A percentile compares a stretch with the other conserved stretches of the same genome.
Evolutionary conservation across 2,797 vertebrate species (phyloP).

Genomic region (Novumbra hubbsi): DNA sequence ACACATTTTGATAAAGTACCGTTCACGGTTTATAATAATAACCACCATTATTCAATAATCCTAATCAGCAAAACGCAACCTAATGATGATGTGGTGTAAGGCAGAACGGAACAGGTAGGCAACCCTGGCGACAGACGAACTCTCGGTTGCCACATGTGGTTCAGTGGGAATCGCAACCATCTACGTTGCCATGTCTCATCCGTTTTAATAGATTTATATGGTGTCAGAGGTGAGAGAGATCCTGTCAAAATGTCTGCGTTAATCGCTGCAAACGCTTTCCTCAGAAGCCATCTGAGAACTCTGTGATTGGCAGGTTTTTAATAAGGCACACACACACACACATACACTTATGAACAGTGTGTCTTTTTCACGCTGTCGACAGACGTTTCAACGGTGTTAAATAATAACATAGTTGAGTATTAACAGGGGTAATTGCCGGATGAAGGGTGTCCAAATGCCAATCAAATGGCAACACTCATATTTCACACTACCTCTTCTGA

Average conservation of each 20-base stretch:
- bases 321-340: constrained; percentile 55
- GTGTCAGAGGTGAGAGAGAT: not conserved
- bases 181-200: not conserved
- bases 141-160: not conserved
- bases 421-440: constrained; percentile 47
- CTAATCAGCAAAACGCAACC: too few relatives aligned
- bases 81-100: too few relatives aligned
- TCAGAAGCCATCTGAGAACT: constrained; percentile 19
- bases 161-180: not conserved
- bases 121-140: too few relatives aligned
- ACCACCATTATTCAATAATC: too few relatives aligned
- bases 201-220: not conserved
- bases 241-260: constrained; percentile 27
- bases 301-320: constrained; percentile 60
- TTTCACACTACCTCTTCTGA: constrained; percentile 47
- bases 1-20: too few relatives aligned
- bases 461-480: constrained; percentile 58
- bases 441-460: constrained; percentile 53
- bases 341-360: constrained; percentile 56
- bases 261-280: constrained; percentile 23
- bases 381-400: constrained; percentile 5
- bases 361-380: constrained; percentile 55
- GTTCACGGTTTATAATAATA: too few relatives aligned
- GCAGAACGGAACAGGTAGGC: too few relatives aligned
- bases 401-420: constrained; percentile 35